Conservation (phyloP, 2,797 vertebrate genomes). For the Alosa sapidissima region DNA sequence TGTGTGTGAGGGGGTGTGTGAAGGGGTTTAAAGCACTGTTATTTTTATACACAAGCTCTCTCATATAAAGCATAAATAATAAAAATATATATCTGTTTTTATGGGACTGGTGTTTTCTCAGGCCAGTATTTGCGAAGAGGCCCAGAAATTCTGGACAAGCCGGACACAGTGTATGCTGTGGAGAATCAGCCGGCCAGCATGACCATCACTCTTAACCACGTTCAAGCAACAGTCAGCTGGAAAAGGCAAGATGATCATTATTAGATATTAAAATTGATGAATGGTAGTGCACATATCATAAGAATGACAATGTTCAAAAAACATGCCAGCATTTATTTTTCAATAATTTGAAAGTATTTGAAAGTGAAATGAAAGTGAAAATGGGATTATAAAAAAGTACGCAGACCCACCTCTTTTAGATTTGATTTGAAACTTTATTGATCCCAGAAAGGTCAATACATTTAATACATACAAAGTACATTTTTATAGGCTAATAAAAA, state of each 20-base stretch:
- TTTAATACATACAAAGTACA: too few relatives aligned
- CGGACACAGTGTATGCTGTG: slow-evolving; percentile 84
- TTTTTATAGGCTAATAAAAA: too few relatives aligned
- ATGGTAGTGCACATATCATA: background rate
- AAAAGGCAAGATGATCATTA: slow-evolving; percentile 75
- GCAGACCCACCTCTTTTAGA: background rate
- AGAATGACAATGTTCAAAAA: background rate
- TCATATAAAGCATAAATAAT: background rate
- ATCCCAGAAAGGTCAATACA: too few relatives aligned
- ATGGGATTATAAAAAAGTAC: too few relatives aligned
- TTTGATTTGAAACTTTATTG: too few relatives aligned
- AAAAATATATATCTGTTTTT: background rate
- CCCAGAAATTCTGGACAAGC: slow-evolving; percentile 86
- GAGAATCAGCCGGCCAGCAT: slow-evolving; percentile 84
- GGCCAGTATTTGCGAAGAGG: slow-evolving; percentile 86
- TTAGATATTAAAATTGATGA: background rate
- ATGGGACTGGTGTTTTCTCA: slow-evolving; percentile 50
- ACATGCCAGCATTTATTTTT: too few relatives aligned
- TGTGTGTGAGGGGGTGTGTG: background rate
- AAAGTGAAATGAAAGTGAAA: background rate
- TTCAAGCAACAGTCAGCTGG: slow-evolving; percentile 86
- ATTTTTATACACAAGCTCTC: background rate
- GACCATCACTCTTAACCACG: slow-evolving; percentile 89
- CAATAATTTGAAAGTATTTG: too few relatives aligned
- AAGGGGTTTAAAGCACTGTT: background rate